Evolutionary conservation across 1,140 invertebrate species (phyloP), one percentile per base, ranked within the genome.

Genomic region (Triops longicaudatus): DNA sequence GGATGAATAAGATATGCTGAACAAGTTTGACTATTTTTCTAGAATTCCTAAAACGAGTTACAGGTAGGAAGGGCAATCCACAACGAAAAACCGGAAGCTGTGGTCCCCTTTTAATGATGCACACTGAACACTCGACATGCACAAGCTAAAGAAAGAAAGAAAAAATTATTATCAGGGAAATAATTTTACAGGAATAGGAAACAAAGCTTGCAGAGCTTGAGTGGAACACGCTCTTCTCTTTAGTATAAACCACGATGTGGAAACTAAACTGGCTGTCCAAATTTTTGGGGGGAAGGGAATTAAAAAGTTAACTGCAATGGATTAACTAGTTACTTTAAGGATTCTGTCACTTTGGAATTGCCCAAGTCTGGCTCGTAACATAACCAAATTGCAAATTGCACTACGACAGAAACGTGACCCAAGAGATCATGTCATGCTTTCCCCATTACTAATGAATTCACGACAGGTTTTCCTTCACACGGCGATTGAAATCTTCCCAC

Each of bases 1-100:
- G 50, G 50, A 63, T 63, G 50, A 63, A 63, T 63, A 63, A 63
- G 50, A 63, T 63, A 63, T 63, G 50, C 50, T 63, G 50, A 63
- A 63, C 50, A 22, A 37, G 17, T 63, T 14, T 63, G 50, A 63
- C 50, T 63, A 63, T 63, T 22, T 63, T 63, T 63, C 50, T 63
- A 63, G 50, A 17, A 22, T 63, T 63, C 22, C 50, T 63, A 63
- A 63, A 63, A 63, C 50, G 14, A n/a, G 50, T 63, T 63, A 63
- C 50, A 63, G 50, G 50, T 63, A 22, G 50, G 50, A 37, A 37
- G 31, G 50, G 22, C 17, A n/a, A 63, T 63, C 50, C 50, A 63
- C 50, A 63, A 63, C 50, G 14, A 17, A 63, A 63, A 63, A 63
- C 50, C 50, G 50, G 50, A 63, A 63, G 50, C 50, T 63, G 50